phyloP scores from a whole-genome alignment of 2,888 invertebrate genomes.

The Harpalus rubripes region DNA sequence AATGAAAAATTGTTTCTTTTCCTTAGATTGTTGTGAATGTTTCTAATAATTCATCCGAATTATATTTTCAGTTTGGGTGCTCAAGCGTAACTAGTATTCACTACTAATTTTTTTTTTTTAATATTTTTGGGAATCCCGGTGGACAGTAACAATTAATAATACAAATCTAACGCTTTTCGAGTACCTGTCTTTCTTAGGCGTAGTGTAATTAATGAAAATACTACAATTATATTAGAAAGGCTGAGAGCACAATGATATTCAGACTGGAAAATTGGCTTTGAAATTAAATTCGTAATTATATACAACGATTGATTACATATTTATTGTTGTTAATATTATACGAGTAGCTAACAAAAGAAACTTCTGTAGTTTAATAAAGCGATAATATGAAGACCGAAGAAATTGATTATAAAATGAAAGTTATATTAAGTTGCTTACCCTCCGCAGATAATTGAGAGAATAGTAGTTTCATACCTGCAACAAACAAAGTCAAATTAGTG shows the following conservation, averaged over 20 bases:
- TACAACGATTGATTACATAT: constrained; percentile 29
- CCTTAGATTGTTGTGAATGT: neutral
- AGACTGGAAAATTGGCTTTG: constrained; percentile 35
- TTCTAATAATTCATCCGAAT: constrained; percentile 8
- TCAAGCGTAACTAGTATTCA: neutral
- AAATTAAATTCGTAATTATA: constrained; percentile 33
- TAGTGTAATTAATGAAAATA: constrained; percentile 35
- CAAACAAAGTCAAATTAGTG: neutral
- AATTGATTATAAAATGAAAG: neutral
- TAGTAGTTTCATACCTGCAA: neutral
- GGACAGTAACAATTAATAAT: constrained; percentile 7
- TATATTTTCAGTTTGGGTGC: constrained; percentile 21
- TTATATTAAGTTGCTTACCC: neutral
- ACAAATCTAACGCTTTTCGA: constrained; percentile 4
- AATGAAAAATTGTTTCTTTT: neutral
- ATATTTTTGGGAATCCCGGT: constrained; percentile 27
- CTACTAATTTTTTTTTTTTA: constrained; percentile 24
- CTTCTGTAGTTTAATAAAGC: constrained; percentile 1
- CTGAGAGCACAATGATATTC: constrained; percentile 4
- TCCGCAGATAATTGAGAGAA: neutral
- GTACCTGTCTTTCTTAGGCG: constrained; percentile 3
- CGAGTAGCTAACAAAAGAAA: neutral
- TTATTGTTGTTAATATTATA: constrained; percentile 4
- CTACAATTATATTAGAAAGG: constrained; percentile 48
- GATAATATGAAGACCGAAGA: no score